Base-by-base conservation (phyloP, 2,888 invertebrate genomes). In the Diplazon laetatorius region DNA sequence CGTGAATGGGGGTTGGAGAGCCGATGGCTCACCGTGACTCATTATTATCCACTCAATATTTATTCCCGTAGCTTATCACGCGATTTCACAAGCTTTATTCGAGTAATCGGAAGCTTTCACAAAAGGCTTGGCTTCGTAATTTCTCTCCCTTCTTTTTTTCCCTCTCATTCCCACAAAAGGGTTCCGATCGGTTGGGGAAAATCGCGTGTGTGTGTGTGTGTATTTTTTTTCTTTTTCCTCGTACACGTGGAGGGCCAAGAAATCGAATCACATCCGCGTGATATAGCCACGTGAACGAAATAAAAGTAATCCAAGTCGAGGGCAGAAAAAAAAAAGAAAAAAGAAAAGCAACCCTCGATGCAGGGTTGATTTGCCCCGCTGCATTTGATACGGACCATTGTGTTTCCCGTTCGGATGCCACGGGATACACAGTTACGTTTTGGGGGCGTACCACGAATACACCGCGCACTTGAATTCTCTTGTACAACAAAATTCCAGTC, bases 361-460 rank as follows among this genome's bases (percentile, higher is more conserved):
- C 57, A 77, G 75, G 44, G 63, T 14, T 35, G 82, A 80, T 81
- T 82, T 80, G 73, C 77, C 72, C 55, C 57, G 78, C 68, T 81
- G 81, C 82, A 83, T 82, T 82, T 78, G 80, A 85, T 85, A 75
- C 83, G 71, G 82, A 68, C 82, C 82, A 83, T 85, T 86, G 80
- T 81, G 82, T 80, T 71, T 57, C 70, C n/a, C n/a, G 57, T 59
- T 71, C 73, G 78, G 66, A 77, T 76, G 72, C 70, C 72, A 22
- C 52, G n/a, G 22, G n/a, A n/a, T n/a, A 76, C 80, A 80, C 80
- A 81, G 30, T 80, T 73, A 62, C 71, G 75, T 39, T n/a, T n/a
- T n/a, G n/a, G n/a, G 52, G 69, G 68, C 76, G 52, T 42, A 65
- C 39, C 20, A 57, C 39, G n/a, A 37, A 63, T 76, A 73, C 48